Base-by-base conservation (phyloP, 2,888 invertebrate genomes). In the Orthosia incerta region DNA sequence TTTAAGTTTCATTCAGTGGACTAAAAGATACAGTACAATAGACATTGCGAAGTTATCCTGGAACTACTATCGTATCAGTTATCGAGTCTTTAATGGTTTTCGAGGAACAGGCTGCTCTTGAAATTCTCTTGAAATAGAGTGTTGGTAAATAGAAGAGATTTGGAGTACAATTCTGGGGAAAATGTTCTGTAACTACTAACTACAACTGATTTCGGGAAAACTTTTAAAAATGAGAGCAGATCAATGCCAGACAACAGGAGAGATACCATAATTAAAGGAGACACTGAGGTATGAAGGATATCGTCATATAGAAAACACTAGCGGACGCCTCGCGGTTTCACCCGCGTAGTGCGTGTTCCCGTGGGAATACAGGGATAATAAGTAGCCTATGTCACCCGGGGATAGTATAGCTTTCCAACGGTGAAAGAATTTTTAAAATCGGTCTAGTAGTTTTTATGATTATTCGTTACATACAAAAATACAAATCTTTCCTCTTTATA, bases 41-140 rank as follows among this genome's bases (percentile, higher is more conserved):
- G 65, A 12, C 48, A 45, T 55, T 18, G 20, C 4, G 59, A 45
- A 57, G 62, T 71, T 63, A 78, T 73, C 51, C 64, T 46, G 31
- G 7, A 61, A 60, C 39, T 51, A 11, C 51, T 61, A 62, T 79
- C 64, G 50, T 51, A 64, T 51, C 50, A 23, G n/a, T 46, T 46
- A 76, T 61, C 55, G 46, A 46, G 16, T 20, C 48, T 64, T 51
- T 51, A 65, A 65, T 51, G 31, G 57, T 46, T 69, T 57, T 31
- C 46, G 45, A 63, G 26, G 45, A 48, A 12, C 31, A 46, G 26
- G 57, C 11, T 48, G 9, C 39, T 9, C 9, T n/a, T 26, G 23
- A 13, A 53, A 59, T n/a, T 9, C 50, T 68, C 39, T 61, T 23
- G 20, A 20, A 20, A 18, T 1, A 53, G 7, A 65, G 66, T 61